Evolutionary conservation across 2,113 vertebrate species (phyloP), one percentile per base, ranked within the genome.

Genomic region (Mus spicilegus): DNA sequence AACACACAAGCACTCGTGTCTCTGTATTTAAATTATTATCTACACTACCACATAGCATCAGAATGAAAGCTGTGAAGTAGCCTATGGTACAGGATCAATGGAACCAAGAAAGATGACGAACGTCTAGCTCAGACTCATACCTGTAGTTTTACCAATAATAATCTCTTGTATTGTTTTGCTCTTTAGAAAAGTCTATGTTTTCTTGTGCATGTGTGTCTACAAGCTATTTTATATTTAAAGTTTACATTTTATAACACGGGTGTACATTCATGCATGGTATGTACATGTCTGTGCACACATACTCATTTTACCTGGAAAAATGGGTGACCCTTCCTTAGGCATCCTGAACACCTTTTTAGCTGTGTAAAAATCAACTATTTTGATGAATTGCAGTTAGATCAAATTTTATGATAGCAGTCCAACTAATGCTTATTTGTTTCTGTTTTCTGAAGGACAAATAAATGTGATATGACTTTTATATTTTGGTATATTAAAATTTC

Each of bases 21-120:
- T 97, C 97, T 96, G 80, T 94, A 84, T 97, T 98, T 98, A 49
- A 98, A 97, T 97, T 97, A 97, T 96, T 98, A 98, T 96, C 98
- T 98, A 96, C 77, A 97, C 90, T 97, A 97, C 98, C 95, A 97
- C 94, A 95, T 88, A 96, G 96, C 95, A 95, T 94, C 54, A 97
- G 90, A 96, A 94, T 93, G 96, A 93, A 97, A 92, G 96, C 97
- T 98, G 95, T 96, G 97, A 97, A 94, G 95, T 98, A 97, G 89
- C 96, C 92, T 95, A 96, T 98, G 73, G 96, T 97, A 95, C 72
- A 97, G 96, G 95, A 97, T 96, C 96, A 97, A 33, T 96, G 96
- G 97, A 98, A 97, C 94, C 96, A 95, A 95, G 78, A 96, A 98
- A 51, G n/a, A 88, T 65, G 93, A 76, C 4, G 51, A 78, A 69